These are phyloP conservation scores for Cyphomyrus discorhynchus DNA, from an alignment of 2,113 vertebrate species.

Conservation along the genomic window DNA sequence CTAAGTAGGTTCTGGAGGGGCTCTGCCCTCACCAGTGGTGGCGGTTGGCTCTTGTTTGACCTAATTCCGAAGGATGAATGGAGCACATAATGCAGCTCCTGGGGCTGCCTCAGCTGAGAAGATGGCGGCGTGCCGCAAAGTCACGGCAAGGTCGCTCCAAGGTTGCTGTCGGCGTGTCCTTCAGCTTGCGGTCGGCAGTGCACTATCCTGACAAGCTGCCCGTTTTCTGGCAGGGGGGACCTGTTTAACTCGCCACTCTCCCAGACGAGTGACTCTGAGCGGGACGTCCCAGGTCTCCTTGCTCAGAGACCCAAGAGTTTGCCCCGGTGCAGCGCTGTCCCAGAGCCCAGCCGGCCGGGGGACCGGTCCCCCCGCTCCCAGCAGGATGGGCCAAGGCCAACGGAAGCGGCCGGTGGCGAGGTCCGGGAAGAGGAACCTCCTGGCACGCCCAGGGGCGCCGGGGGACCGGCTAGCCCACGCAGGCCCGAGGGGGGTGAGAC, in stretches of 20 bases:
- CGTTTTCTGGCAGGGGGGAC: slow-evolving; percentile 51
- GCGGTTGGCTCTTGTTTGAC: slow-evolving; percentile 26
- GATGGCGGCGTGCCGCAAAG: background rate
- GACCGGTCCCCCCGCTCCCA: slow-evolving; percentile 20
- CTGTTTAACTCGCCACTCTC: slow-evolving; percentile 54
- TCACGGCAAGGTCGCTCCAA: background rate
- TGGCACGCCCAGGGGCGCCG: slow-evolving; percentile 49
- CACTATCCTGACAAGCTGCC: background rate
- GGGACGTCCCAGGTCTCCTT: slow-evolving; percentile 33
- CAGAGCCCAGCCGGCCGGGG: slow-evolving; percentile 34
- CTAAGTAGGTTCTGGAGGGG: slow-evolving; percentile 30
- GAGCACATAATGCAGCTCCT: slow-evolving; percentile 32
- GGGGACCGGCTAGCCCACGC: slow-evolving; percentile 43
- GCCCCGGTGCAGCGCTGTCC: slow-evolving; percentile 27
- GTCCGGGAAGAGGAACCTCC: background rate
- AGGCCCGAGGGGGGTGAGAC: slow-evolving; percentile 36
- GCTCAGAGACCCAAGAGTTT: slow-evolving; percentile 43
- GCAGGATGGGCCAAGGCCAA: slow-evolving; percentile 17
- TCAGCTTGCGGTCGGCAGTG: background rate
- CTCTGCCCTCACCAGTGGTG: slow-evolving; percentile 11
- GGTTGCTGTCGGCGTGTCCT: background rate
- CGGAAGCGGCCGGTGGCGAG: background rate
- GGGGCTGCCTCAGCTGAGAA: slow-evolving; percentile 22
- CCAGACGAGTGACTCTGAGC: slow-evolving; percentile 41
- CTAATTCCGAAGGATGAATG: slow-evolving; percentile 40